Evolutionary conservation across 2,888 invertebrate species (phyloP), one percentile per base, ranked within the genome.

Genomic region (Cataglyphis albicans): DNA sequence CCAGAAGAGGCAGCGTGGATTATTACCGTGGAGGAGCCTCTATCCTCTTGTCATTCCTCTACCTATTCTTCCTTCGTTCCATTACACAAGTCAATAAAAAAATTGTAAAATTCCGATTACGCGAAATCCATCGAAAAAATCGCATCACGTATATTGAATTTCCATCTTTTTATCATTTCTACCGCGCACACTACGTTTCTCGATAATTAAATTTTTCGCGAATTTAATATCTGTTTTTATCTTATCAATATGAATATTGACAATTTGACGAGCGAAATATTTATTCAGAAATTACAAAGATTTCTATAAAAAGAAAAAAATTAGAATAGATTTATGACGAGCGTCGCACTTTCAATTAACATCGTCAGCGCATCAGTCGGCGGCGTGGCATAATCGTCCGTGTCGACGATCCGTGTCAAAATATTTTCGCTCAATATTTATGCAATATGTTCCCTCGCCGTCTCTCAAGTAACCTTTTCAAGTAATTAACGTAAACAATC

Each of bases 351-450:
- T 92, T 92, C 93, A 92, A 93, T 93, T 93, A 93, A 92, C 92
- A 89, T 93, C 91, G 92, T 92, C 92, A 92, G 91, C 92, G 91
- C 89, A 92, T 92, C 92, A 91, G 91, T 92, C 92, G 87, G 81
- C 85, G 89, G 90, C 86, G 84, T 85, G 85, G 72, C 64, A 48
- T 85, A 86, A 87, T 88, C 87, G 83, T 83, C 83, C 87, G 83
- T 83, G 82, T 80, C 83, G 84, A 68, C 84, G 76, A 76, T 75
- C 82, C 87, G 88, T 87, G 91, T 91, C 91, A 91, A 91, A 90
- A 93, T 92, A 92, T 92, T 92, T 92, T 91, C 90, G 91, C 86
- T 90, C 90, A 91, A 93, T 92, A 92, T 93, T 93, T 92, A 92
- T 92, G 92, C 92, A 92, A 92, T 92, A 90, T 89, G 87, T 84